A percentile compares a stretch with the other conserved stretches of the same genome.
Conservation (phyloP, 2,888 invertebrate genomes). For the Drosophila meridiana region DNA sequence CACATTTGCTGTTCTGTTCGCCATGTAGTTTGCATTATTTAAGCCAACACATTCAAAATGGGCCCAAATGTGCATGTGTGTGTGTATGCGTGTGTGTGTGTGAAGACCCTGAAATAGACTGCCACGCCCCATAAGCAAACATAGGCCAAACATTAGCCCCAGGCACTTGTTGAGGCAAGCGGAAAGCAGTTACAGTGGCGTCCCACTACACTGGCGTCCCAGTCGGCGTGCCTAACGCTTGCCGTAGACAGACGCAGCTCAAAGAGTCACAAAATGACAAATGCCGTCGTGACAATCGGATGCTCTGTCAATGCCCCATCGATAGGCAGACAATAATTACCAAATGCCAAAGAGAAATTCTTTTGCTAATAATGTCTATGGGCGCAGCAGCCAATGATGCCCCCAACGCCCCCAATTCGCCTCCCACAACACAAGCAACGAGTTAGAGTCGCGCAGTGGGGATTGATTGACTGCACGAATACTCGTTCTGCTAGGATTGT, state of each 20-base stretch:
- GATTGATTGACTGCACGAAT: not conserved
- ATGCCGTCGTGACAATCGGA: conserved; percentile 9
- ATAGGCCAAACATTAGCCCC: conserved; percentile 18
- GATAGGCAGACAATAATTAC: conserved; percentile 47
- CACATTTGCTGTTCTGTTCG: conserved; percentile 68
- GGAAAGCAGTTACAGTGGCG: conserved; percentile 13
- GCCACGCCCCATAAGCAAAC: conserved; percentile 44
- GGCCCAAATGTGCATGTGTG: conserved; percentile 41
- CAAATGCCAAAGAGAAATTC: conserved; percentile 45
- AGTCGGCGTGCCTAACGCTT: conserved; percentile 6
- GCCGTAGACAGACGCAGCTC: not conserved
- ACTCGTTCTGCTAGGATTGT: not conserved
- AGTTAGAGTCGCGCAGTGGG: not conserved
- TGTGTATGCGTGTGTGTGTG: conserved; percentile 13
- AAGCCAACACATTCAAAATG: conserved; percentile 40
- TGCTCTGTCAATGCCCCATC: conserved; percentile 38
- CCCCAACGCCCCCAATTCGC: not conserved
- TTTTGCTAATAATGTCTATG: conserved; percentile 46
- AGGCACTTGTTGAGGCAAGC: conserved; percentile 33
- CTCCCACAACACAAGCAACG: not conserved
- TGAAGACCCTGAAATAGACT: conserved; percentile 46
- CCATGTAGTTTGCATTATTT: conserved; percentile 73
- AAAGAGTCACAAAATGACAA: conserved; percentile 19
- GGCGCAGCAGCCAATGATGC: conserved; percentile 25
- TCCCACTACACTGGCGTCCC: not conserved